These are phyloP conservation scores for Euura lappo DNA, from an alignment of 1,140 invertebrate genomes.

Conservation along the genomic window DNA sequence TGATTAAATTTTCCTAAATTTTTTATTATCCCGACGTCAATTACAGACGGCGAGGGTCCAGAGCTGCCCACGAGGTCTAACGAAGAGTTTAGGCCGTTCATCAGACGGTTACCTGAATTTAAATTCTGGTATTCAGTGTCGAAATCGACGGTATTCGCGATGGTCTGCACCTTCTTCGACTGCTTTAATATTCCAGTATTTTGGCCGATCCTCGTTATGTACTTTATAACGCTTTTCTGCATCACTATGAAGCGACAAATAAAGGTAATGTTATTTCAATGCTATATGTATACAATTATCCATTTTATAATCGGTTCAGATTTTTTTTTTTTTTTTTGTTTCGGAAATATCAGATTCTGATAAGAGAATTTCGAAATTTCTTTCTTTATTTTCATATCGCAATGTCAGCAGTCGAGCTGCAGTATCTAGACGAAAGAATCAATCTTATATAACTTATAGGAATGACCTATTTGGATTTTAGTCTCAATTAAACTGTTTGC, in stretches of 20 bases:
- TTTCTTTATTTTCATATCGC: too few relatives aligned
- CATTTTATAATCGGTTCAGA: conserved; percentile 4
- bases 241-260: conserved; percentile 99
- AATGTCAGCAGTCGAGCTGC: too few relatives aligned
- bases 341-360: background rate
- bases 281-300: background rate
- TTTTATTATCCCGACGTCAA: too few relatives aligned
- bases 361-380: background rate
- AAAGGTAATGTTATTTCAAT: conserved; percentile 71
- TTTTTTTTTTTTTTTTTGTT: background rate
- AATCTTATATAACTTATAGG: too few relatives aligned
- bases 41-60: conserved; percentile 80
- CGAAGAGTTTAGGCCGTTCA: conserved; percentile 99
- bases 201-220: conserved; percentile 99
- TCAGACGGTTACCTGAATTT: conserved; percentile 96
- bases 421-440: too few relatives aligned
- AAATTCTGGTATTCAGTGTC: conserved; percentile 99
- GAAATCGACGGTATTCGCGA: conserved; percentile 91
- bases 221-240: conserved; percentile 97
- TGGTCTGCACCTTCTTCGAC: conserved; percentile 96
- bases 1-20: too few relatives aligned
- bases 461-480: too few relatives aligned
- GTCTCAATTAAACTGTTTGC: too few relatives aligned
- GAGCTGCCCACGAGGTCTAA: conserved; percentile 92
- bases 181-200: conserved; percentile 99